These are phyloP conservation scores for Drosophila lacteicornis DNA, from an alignment of 1,140 invertebrate species.

Conservation along the genomic window DNA sequence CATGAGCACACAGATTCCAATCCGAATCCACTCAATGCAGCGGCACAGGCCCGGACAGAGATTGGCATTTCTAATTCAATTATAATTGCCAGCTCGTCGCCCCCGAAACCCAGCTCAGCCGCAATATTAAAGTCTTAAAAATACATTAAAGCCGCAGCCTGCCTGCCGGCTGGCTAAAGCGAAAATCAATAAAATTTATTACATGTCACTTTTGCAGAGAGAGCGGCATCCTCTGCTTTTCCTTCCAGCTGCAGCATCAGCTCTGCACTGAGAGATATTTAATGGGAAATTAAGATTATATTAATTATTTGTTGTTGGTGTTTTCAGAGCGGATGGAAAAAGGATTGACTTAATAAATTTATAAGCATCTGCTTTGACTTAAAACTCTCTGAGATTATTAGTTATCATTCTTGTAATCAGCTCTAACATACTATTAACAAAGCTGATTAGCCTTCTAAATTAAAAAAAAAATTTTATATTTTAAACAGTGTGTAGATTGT, in stretches of 20 bases:
- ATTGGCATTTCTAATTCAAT: constrained; percentile 57
- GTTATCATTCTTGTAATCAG: no score
- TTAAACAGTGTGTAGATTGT: background rate
- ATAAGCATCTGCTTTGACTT: no score
- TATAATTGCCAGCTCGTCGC: constrained; percentile 48
- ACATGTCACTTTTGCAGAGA: constrained; percentile 56
- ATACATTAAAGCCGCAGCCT: constrained; percentile 57
- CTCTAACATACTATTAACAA: no score
- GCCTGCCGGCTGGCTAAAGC: constrained; percentile 38
- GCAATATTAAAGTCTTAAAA: constrained; percentile 65
- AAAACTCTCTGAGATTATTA: no score
- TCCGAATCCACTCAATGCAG: constrained; percentile 35
- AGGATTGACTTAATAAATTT: no score
- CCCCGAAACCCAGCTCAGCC: constrained; percentile 16
- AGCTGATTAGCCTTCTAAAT: no score
- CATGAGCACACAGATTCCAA: constrained; percentile 13
- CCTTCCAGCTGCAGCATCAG: constrained; percentile 1
- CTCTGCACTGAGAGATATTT: background rate
- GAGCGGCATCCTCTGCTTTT: constrained; percentile 6
- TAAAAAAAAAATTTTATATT: background rate
- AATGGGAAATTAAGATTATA: no score
- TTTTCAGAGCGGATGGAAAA: no score
- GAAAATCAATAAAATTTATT: constrained; percentile 78
- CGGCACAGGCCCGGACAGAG: constrained; percentile 21
- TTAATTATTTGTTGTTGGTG: no score